phyloP scores from a whole-genome alignment of 1,140 invertebrate species.

The Amphibalanus amphitrite region DNA sequence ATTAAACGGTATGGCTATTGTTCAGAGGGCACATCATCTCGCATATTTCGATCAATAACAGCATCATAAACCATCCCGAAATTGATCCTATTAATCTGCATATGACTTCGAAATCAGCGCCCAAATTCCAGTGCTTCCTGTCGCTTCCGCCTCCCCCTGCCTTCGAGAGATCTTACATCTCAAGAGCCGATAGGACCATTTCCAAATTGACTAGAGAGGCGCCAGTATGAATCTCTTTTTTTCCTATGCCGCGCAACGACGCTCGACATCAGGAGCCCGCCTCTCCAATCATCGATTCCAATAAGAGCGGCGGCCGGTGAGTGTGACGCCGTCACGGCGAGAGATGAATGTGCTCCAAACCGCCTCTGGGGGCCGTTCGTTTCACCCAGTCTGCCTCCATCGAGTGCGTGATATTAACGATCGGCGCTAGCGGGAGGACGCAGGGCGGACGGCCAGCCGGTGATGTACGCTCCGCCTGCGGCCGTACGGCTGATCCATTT shows the following conservation, averaged over 20 bases:
- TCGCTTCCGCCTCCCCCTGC: too few species aligned
- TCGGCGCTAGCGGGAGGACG: not conserved
- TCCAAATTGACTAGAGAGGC: too few species aligned
- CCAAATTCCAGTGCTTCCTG: too few species aligned
- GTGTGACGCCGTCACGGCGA: not conserved
- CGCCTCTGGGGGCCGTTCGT: not conserved
- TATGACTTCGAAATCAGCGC: too few species aligned
- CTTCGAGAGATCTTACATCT: too few species aligned
- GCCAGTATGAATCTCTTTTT: too few species aligned
- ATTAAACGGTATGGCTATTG: not conserved
- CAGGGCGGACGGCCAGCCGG: not conserved
- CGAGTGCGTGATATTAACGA: constrained; percentile 1
- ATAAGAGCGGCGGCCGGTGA: not conserved
- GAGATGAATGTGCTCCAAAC: not conserved
- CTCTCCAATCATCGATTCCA: not conserved
- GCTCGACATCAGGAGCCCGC: too few species aligned
- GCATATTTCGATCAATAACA: not conserved
- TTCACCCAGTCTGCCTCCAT: not conserved
- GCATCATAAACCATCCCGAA: not conserved
- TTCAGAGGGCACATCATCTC: not conserved
- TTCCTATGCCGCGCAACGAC: too few species aligned
- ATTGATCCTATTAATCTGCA: not conserved
- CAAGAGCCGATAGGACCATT: too few species aligned
- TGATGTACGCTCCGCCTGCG: not conserved
- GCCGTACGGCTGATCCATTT: not conserved